Percentiles rank a stretch among this genome's conserved stretches.
Conservation (phyloP, 2,113 vertebrate species). For the Engraulis encrasicolus region DNA sequence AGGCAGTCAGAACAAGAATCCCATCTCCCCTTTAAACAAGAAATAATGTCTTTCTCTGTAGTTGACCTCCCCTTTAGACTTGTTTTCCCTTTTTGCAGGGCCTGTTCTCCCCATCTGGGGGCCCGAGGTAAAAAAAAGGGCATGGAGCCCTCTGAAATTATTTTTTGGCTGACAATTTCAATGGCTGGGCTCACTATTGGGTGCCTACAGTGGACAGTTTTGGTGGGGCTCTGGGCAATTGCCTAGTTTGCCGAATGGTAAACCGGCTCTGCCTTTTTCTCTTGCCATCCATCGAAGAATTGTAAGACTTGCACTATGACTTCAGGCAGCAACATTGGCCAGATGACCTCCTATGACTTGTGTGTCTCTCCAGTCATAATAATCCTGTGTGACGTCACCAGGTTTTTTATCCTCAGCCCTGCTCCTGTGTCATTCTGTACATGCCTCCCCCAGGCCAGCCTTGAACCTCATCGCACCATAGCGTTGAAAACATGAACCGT, state of each 20-base stretch:
- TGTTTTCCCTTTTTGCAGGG: background rate
- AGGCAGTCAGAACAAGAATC: background rate
- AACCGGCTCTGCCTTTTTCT: too few species aligned
- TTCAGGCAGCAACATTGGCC: background rate
- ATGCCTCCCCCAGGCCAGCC: background rate
- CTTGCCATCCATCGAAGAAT: background rate
- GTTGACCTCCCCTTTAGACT: background rate
- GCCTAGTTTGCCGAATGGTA: too few species aligned
- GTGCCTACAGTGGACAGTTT: too few species aligned
- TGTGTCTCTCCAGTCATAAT: background rate
- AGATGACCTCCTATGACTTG: background rate
- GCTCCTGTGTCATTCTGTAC: background rate
- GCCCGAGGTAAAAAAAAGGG: too few species aligned
- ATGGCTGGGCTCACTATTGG: too few species aligned
- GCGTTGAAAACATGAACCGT: slow-evolving; percentile 8
- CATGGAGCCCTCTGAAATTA: too few species aligned
- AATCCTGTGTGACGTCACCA: background rate
- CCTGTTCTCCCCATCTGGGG: too few species aligned
- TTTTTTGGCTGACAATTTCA: too few species aligned
- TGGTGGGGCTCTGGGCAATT: too few species aligned
- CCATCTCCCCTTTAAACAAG: background rate
- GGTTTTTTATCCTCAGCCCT: background rate
- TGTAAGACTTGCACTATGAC: background rate
- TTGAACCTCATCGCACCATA: background rate
- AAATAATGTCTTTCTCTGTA: background rate